A percentile compares a stretch with the other conserved stretches of the same genome.
These are phyloP conservation scores for Ophion costatus DNA, from an alignment of 2,888 invertebrate genomes.

Conservation along the genomic window DNA sequence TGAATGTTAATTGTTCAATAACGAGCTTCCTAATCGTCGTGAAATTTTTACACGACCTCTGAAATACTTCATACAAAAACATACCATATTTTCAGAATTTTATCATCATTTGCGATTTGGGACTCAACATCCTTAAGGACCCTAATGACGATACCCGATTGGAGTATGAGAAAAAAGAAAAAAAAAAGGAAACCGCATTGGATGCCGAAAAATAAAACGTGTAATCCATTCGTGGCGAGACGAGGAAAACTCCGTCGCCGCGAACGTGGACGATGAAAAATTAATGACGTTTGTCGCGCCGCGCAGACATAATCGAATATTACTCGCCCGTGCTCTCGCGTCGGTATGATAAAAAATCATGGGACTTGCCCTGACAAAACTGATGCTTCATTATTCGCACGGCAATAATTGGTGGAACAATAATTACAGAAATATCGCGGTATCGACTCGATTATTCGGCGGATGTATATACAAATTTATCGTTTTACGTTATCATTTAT, in stretches of 20 bases:
- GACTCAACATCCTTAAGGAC: too few relatives aligned
- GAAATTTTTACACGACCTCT: too few relatives aligned
- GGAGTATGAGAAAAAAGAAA: not conserved
- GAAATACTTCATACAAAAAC: too few relatives aligned
- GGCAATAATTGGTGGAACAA: slow-evolving; percentile 25
- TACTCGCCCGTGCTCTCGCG: not conserved
- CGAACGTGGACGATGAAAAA: not conserved
- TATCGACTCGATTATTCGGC: slow-evolving; percentile 16
- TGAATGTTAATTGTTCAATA: too few relatives aligned
- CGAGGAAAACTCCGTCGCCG: not conserved
- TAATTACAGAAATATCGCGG: slow-evolving; percentile 11
- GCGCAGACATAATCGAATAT: slow-evolving; percentile 37
- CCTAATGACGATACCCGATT: not conserved
- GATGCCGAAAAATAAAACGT: too few relatives aligned
- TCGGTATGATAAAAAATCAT: not conserved
- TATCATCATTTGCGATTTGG: too few relatives aligned
- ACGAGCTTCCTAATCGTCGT: too few relatives aligned
- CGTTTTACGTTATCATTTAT: not conserved
- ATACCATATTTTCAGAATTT: too few relatives aligned
- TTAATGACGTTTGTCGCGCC: not conserved
- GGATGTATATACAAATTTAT: not conserved
- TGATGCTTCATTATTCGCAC: slow-evolving; percentile 27
- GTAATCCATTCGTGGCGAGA: not conserved
- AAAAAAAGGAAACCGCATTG: not conserved
- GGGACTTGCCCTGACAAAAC: slow-evolving; percentile 4